Conservation (phyloP, 2,113 vertebrate genomes). For the Arizona elegans region DNA sequence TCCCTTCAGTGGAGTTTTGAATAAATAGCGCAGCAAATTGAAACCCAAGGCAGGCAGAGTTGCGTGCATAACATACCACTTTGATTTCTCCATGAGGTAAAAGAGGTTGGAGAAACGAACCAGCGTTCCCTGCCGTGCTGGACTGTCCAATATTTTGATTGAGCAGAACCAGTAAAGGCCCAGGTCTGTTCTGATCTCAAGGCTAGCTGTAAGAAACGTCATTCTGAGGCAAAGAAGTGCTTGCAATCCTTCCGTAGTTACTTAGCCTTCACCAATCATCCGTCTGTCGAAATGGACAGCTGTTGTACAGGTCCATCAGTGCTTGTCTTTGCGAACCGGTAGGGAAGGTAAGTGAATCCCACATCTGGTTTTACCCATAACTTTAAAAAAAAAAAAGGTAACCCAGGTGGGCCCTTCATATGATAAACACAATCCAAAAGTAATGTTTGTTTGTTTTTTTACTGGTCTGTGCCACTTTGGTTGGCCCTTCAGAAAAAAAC, state of each 20-base stretch:
- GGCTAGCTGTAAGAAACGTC: not conserved
- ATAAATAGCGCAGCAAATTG: not conserved
- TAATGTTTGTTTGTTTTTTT: not conserved
- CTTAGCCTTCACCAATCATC: not conserved
- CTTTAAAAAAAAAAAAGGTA: not conserved
- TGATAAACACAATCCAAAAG: not conserved
- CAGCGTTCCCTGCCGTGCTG: not conserved
- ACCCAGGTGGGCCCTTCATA: not conserved
- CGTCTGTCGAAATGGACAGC: not conserved
- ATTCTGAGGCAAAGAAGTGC: not conserved
- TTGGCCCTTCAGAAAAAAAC: not conserved
- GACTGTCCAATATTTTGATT: not conserved
- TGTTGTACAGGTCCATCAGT: conserved; percentile 9
- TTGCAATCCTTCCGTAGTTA: not conserved
- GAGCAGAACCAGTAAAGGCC: too few relatives aligned
- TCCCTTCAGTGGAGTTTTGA: too few relatives aligned
- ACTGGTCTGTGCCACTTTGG: not conserved
- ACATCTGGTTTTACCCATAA: not conserved
- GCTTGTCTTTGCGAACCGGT: too few relatives aligned
- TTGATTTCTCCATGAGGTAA: not conserved
- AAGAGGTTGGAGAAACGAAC: not conserved
- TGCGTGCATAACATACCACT: not conserved
- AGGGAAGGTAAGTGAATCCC: too few relatives aligned
- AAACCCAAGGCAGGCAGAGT: not conserved
- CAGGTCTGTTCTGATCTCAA: not conserved